Evolutionary conservation across 2,797 vertebrate species (phyloP).

Genomic region (Mormyrops boulengeri): DNA sequence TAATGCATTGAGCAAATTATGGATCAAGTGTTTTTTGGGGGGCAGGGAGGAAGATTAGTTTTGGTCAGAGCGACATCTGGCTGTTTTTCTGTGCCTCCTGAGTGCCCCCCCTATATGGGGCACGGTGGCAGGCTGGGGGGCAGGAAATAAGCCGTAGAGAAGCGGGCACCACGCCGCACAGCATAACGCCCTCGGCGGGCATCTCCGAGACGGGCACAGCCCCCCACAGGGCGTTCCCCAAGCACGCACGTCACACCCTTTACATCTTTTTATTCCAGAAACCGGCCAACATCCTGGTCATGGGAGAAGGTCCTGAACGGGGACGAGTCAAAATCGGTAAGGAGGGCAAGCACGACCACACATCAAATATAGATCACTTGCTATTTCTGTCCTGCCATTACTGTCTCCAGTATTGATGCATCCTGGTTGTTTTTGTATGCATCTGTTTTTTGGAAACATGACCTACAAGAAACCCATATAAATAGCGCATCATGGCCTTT

Average conservation of each 20-base stretch:
- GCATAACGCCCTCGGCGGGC: neutral
- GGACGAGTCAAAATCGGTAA: conserved; percentile 97
- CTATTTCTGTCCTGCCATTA: neutral
- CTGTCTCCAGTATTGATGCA: neutral
- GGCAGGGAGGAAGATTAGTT: neutral
- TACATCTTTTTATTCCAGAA: conserved; percentile 70
- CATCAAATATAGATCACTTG: neutral
- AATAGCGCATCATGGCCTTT: neutral
- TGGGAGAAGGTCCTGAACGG: conserved; percentile 93
- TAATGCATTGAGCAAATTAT: neutral
- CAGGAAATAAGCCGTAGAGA: neutral
- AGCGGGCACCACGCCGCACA: neutral
- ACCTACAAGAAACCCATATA: neutral
- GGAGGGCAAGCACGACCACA: neutral
- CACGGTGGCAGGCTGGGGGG: neutral
- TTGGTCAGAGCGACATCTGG: neutral
- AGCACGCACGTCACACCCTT: neutral
- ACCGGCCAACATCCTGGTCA: conserved; percentile 98
- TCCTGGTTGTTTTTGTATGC: neutral
- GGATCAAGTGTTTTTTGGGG: neutral
- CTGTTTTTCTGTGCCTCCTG: neutral
- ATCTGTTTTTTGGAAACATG: neutral
- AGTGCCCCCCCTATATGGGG: neutral
- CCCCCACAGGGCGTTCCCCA: neutral
- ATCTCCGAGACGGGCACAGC: neutral